A percentile compares a stretch with the other conserved stretches of the same genome.
These are phyloP conservation scores for Troglohyphantes excavatus DNA, from an alignment of 2,888 invertebrate genomes.

Conservation along the genomic window DNA sequence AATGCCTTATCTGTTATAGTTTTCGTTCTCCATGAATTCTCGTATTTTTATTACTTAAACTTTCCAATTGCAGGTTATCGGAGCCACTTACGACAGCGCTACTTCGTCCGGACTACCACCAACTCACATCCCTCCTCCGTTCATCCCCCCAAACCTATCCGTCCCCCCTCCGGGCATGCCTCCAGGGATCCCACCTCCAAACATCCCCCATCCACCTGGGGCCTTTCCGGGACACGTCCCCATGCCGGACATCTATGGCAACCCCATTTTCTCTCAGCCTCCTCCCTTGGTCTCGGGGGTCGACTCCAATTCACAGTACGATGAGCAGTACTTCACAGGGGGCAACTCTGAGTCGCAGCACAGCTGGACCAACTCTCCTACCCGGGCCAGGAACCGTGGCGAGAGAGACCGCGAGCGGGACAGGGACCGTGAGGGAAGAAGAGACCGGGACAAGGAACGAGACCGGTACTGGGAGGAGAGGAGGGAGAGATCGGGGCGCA, in stretches of 20 bases:
- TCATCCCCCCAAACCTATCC: slow-evolving; percentile 72
- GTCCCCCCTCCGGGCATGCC: slow-evolving; percentile 79
- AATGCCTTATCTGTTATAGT: too few species aligned
- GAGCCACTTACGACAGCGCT: slow-evolving; percentile 76
- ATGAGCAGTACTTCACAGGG: slow-evolving; percentile 74
- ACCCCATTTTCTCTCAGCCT: slow-evolving; percentile 66
- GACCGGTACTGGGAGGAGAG: slow-evolving; percentile 72
- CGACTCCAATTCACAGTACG: slow-evolving; percentile 68
- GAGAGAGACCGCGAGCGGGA: slow-evolving; percentile 79
- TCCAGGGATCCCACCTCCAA: slow-evolving; percentile 81
- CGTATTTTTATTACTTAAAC: too few species aligned
- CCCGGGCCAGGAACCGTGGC: slow-evolving; percentile 79
- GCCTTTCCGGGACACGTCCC: slow-evolving; percentile 75
- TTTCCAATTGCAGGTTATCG: slow-evolving; percentile 68
- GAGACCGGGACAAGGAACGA: slow-evolving; percentile 70
- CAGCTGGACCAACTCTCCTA: slow-evolving; percentile 78
- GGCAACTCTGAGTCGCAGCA: slow-evolving; percentile 78
- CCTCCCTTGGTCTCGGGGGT: slow-evolving; percentile 53
- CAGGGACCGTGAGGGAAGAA: slow-evolving; percentile 55
- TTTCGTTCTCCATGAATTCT: too few species aligned
- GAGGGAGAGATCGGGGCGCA: slow-evolving; percentile 42
- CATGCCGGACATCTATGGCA: slow-evolving; percentile 66
- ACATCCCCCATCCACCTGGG: slow-evolving; percentile 81
- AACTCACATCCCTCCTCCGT: slow-evolving; percentile 75
- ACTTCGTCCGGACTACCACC: slow-evolving; percentile 75